Evolutionary conservation across 2,113 vertebrate species (phyloP).

Genomic region (Benitochromis conjunctus): DNA sequence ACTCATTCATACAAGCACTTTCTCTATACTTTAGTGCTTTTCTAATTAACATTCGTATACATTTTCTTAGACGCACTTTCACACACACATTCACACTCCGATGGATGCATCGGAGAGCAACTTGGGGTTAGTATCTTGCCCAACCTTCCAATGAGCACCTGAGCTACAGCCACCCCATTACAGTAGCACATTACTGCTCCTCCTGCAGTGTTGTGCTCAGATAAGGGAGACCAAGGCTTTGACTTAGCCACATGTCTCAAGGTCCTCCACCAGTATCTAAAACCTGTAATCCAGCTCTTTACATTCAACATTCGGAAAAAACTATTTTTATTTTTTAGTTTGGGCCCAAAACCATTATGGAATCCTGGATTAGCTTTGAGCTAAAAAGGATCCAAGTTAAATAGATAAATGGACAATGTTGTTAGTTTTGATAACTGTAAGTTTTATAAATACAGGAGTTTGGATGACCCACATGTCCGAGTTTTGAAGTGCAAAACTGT

Average conservation of each 20-base stretch:
- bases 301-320: background rate
- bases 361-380: background rate
- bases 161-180: no score
- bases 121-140: no score
- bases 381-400: background rate
- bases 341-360: background rate
- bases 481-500: conserved; percentile 12
- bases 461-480: conserved; percentile 10
- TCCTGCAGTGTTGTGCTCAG: background rate
- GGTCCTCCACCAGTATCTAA: background rate
- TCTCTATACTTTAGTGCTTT: no score
- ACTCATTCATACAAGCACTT: no score
- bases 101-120: no score
- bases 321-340: background rate
- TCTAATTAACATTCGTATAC: no score
- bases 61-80: no score
- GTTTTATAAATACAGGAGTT: background rate
- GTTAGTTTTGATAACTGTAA: background rate
- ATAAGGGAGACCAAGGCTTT: background rate
- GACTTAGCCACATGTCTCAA: background rate
- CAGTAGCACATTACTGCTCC: background rate
- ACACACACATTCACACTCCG: no score
- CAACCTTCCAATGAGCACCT: no score
- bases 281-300: background rate
- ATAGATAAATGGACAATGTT: background rate